These are phyloP conservation scores for Scolopax bukidnonensis DNA, from an alignment of 2,797 vertebrate species.

Conservation along the genomic window DNA sequence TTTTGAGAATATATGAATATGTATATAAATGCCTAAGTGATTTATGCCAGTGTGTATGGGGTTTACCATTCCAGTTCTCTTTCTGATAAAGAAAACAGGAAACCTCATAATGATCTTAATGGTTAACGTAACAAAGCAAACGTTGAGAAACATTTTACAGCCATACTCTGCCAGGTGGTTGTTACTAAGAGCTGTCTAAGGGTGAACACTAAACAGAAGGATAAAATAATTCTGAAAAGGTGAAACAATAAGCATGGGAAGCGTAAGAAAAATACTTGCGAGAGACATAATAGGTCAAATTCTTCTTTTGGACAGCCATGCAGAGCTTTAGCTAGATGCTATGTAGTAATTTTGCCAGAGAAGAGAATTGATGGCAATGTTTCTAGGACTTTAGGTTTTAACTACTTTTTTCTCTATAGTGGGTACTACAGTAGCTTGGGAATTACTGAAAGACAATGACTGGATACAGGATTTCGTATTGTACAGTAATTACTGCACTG, in stretches of 20 bases:
- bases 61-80: background rate
- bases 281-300: background rate
- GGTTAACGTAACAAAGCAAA: background rate
- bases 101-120: background rate
- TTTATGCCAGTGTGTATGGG: background rate
- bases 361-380: background rate
- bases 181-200: background rate
- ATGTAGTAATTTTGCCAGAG: background rate
- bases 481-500: background rate
- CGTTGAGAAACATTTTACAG: background rate
- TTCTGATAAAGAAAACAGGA: background rate
- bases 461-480: background rate
- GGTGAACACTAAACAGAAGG: background rate
- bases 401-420: background rate
- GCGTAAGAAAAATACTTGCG: background rate
- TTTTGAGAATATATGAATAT: slow-evolving; percentile 6
- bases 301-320: background rate
- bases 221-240: background rate
- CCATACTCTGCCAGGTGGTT: background rate
- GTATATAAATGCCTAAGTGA: background rate
- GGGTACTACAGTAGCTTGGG: background rate
- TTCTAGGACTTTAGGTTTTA: background rate
- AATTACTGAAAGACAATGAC: background rate
- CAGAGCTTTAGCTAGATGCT: background rate
- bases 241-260: background rate